These are phyloP conservation scores for Gavialis gangeticus DNA, from an alignment of 2,113 vertebrate species.

Conservation along the genomic window DNA sequence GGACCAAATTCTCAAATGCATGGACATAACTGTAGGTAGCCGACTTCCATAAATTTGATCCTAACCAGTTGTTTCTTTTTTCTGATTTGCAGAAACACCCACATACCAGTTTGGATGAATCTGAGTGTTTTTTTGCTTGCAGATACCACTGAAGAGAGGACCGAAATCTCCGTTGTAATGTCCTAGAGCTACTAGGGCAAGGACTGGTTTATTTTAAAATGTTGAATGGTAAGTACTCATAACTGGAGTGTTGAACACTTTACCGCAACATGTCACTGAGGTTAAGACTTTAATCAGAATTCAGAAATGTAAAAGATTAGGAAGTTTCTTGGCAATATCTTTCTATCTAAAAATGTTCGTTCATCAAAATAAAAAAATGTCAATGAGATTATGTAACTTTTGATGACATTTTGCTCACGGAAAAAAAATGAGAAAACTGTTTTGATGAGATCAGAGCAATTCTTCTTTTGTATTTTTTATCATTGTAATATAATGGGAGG, in stretches of 20 bases:
- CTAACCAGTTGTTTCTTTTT: not conserved
- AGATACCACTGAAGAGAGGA: not conserved
- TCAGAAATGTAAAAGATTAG: not conserved
- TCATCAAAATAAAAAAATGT: not conserved
- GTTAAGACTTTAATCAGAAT: not conserved
- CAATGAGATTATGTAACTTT: not conserved
- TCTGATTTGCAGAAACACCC: not conserved
- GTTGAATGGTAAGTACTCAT: not conserved
- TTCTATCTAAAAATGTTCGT: not conserved
- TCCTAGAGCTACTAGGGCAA: not conserved
- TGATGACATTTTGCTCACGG: not conserved
- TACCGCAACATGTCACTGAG: fast-evolving
- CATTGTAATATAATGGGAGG: not conserved
- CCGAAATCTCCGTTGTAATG: fast-evolving
- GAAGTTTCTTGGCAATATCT: not conserved
- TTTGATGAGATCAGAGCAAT: not conserved
- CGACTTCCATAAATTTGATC: not conserved
- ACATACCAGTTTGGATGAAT: fast-evolving
- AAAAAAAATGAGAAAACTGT: not conserved
- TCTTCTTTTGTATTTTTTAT: not conserved
- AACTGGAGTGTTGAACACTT: not conserved
- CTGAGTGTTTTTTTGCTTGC: fast-evolving
- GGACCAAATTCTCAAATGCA: not conserved
- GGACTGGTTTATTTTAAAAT: not conserved
- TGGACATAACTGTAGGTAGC: not conserved